Percentiles rank a stretch among this genome's conserved stretches.
Evolutionary conservation across 2,888 invertebrate genomes (phyloP).

Genomic region (Bombylius major): DNA sequence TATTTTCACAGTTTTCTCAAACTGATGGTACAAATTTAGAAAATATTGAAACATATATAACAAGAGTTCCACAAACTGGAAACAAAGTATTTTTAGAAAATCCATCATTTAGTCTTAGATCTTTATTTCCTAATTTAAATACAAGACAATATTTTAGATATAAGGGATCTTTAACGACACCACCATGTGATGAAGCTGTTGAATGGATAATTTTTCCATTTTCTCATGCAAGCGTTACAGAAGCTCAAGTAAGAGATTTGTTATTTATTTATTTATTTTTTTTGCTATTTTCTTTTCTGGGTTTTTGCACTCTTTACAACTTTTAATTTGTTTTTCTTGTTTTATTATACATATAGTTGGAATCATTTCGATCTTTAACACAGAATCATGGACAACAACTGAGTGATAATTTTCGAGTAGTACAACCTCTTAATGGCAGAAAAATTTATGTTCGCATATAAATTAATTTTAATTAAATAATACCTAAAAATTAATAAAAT

Average conservation of each 20-base stretch:
- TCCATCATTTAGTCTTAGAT: constrained; percentile 34
- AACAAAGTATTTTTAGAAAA: constrained; percentile 34
- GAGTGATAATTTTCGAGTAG: constrained; percentile 53
- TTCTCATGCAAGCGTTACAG: constrained; percentile 53
- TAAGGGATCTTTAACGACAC: constrained; percentile 62
- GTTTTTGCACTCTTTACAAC: no score
- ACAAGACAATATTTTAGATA: constrained; percentile 48
- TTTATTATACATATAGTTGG: constrained; percentile 23
- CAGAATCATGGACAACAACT: constrained; percentile 46
- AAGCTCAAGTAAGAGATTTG: constrained; percentile 52
- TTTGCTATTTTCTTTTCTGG: background rate
- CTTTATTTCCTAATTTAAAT: constrained; percentile 47
- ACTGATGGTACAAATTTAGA: no score
- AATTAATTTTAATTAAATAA: no score
- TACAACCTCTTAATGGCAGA: constrained; percentile 55
- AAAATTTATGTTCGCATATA: constrained; percentile 47
- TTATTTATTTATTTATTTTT: no score
- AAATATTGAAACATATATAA: no score
- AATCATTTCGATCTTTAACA: constrained; percentile 41
- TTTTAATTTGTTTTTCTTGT: background rate
- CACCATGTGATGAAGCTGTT: constrained; percentile 66
- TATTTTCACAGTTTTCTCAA: no score
- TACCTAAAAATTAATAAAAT: no score
- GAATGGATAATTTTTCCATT: constrained; percentile 68
- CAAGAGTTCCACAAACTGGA: no score